Base-by-base conservation (phyloP, 2,888 invertebrate genomes). In the Lasioglossum vierecki region DNA sequence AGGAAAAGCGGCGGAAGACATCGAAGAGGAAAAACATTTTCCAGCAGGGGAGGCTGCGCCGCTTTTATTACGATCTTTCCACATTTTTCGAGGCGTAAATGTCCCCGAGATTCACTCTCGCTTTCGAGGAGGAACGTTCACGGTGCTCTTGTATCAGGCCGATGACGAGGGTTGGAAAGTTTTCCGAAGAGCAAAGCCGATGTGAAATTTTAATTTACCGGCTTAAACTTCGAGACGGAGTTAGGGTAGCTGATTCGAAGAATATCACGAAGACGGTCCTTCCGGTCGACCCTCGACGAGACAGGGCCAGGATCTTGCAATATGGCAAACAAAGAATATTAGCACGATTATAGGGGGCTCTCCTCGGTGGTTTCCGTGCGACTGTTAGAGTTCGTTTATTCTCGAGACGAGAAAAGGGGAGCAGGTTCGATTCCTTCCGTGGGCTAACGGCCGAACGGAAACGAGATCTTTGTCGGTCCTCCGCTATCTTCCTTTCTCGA, bases 241-340 rank as follows among this genome's bases (percentile, higher is more conserved):
- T 53, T 53, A 22, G 53, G 53, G 53, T 22, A 22, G 53, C 53
- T 3, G 53, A 53, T 53, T 53, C 53, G 53, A 53, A 22, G 53
- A 53, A 22, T 53, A 53, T 53, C 53, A 46, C 66, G 66, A 46
- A 76, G 60, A 30, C 73, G 35, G n/a, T 35, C 60, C 22, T 18
- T 60, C 49, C 57, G 73, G 26, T 63, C 73, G 71, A 70, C 71
- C 80, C 82, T 71, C 74, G 44, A 15, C 41, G 30, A 41, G 18
- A 15, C 75, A 68, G 60, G 78, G 66, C 76, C 84, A 83, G 88
- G 86, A 88, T 85, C 82, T 91, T 84, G 84, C 86, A 76, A 88
- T 91, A 87, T 79, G 88, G 87, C 80, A 88, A 90, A 91, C 90
- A 91, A 91, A 86, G 89, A 86, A 91, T 91, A 90, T 90, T 91